phyloP scores from a whole-genome alignment of 2,888 invertebrate species.

The Chrysolina oricalcia region DNA sequence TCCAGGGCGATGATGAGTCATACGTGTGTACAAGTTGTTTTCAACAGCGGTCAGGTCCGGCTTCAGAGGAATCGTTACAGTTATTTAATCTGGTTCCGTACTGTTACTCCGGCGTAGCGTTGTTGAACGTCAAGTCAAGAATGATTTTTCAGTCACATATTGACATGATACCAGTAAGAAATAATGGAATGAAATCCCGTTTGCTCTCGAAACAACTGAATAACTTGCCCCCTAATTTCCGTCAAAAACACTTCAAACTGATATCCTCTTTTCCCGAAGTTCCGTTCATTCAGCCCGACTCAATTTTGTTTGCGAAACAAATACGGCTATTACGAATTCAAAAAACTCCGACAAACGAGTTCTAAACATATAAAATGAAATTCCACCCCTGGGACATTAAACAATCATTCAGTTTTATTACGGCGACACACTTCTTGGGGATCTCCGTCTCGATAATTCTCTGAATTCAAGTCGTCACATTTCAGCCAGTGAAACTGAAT shows the following conservation, averaged over 20 bases:
- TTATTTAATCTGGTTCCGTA: no score
- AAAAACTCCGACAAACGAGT: slow-evolving; percentile 26
- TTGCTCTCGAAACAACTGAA: neutral
- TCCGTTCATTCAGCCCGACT: slow-evolving; percentile 34
- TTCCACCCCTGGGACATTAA: slow-evolving; percentile 47
- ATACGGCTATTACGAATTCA: slow-evolving; percentile 33
- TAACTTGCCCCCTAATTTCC: neutral
- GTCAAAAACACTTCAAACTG: slow-evolving; percentile 18
- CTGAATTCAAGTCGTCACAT: neutral
- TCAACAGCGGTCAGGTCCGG: no score
- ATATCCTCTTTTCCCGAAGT: neutral
- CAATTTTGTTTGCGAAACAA: slow-evolving; percentile 38
- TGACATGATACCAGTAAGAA: no score
- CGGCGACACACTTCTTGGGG: slow-evolving; percentile 43
- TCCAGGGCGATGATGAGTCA: no score
- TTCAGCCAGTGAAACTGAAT: neutral
- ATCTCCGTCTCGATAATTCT: slow-evolving; percentile 10
- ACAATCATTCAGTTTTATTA: slow-evolving; percentile 55
- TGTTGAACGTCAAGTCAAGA: no score
- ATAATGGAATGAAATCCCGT: neutral
- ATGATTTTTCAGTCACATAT: no score
- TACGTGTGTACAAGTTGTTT: no score
- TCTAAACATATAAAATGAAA: slow-evolving; percentile 42
- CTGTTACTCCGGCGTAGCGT: no score
- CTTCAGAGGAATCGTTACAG: no score